Base-by-base conservation (phyloP, 2,888 invertebrate species). In the Heliothis peltigera region DNA sequence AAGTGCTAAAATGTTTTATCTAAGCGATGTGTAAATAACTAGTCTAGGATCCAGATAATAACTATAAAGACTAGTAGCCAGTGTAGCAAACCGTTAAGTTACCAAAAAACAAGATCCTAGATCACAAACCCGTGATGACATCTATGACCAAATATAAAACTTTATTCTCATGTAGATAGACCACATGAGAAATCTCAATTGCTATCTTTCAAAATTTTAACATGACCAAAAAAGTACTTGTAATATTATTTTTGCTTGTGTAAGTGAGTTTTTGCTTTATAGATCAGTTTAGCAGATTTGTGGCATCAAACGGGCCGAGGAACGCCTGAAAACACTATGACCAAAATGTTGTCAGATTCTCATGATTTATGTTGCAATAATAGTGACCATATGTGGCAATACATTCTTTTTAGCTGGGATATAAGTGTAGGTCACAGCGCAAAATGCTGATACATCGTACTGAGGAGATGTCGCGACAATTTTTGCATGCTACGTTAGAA, bases 81-180 rank as follows among this genome's bases (percentile, higher is more conserved):
- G 64, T n/a, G 39, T n/a, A 61, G 46, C 22, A 32, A 48, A 67
- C 66, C 46, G 67, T 63, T 68, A 61, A 19, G 35, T 57, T 58
- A 44, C 28, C 48, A 49, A 66, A 64, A 72, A 80, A 68, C 71
- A 49, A 56, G 78, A 66, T 65, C 35, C 51, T 43, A 77, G 68
- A 80, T 77, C 64, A 72, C 65, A 75, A 67, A 62, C 19, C 57
- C 44, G 68, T 64, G 69, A 66, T 61, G 52, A 60, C 70, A 70
- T 80, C 64, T 65, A 57, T 61, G 66, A 57, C 79, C 68, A 78
- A 77, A 79, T 66, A 80, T 48, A 70, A 60, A 69, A 63, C 44
- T 25, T n/a, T n/a, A n/a, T n/a, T n/a, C n/a, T 52, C 60, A 49
- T 77, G 59, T 56, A 66, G 65, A 65, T 60, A 63, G n/a, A 53